These are phyloP conservation scores for Mastomys natalensis DNA, from an alignment of 2,113 vertebrate genomes.

Conservation along the genomic window DNA sequence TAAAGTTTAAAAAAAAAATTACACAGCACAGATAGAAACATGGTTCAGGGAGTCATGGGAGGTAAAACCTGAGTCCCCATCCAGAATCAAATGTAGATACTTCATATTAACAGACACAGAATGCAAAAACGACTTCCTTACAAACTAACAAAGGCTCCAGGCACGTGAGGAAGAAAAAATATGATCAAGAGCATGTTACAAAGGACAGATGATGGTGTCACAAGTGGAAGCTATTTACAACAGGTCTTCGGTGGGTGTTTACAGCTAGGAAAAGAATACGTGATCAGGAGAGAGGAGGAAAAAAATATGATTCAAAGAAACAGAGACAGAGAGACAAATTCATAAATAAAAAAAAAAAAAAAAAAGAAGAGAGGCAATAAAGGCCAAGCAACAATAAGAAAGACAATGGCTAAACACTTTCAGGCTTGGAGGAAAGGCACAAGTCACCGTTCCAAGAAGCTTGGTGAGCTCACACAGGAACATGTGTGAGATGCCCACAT, in stretches of 20 bases:
- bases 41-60: neutral
- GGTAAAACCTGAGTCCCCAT: neutral
- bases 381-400: neutral
- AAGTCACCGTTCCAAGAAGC: neutral
- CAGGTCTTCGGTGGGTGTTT: neutral
- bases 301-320: neutral
- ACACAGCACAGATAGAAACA: neutral
- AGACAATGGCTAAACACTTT: neutral
- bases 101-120: neutral
- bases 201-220: neutral
- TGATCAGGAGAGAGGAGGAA: neutral
- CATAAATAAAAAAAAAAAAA: neutral
- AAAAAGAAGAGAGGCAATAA: neutral
- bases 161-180: neutral
- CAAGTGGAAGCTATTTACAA: conserved; percentile 9
- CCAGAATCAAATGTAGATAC: neutral
- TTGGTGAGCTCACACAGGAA: neutral
- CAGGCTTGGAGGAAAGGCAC: neutral
- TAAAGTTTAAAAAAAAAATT: neutral
- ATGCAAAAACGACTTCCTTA: neutral
- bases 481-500: neutral
- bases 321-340: neutral
- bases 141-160: neutral
- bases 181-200: neutral
- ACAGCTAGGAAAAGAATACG: neutral